Evolutionary conservation across 2,113 vertebrate genomes (phyloP).

Genomic region (Istiophorus platypterus): DNA sequence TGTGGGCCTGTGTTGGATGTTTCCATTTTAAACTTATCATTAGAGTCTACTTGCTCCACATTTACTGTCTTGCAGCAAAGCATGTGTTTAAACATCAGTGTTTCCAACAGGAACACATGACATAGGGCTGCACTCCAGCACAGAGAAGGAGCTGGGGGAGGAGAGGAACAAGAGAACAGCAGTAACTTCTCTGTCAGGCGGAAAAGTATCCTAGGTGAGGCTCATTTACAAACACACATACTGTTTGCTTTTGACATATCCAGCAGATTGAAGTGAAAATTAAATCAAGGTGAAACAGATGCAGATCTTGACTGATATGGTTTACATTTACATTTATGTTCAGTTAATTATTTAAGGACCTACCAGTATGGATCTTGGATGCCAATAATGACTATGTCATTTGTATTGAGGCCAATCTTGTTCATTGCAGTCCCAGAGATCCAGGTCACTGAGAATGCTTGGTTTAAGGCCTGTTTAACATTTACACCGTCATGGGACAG

Average conservation of each 20-base stretch:
- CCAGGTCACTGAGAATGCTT: too few species aligned
- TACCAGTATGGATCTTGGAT: too few species aligned
- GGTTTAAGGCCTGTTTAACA: too few species aligned
- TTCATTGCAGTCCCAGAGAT: too few species aligned
- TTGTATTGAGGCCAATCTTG: too few species aligned
- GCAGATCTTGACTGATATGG: neutral
- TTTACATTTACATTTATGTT: neutral
- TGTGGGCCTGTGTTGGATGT: constrained; percentile 70
- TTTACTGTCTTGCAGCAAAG: constrained; percentile 74
- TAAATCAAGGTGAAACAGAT: neutral
- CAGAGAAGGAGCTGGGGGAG: neutral
- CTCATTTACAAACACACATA: neutral
- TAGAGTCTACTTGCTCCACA: constrained; percentile 65
- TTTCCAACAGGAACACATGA: constrained; percentile 74
- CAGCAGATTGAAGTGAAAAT: constrained; percentile 5
- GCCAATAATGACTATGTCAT: too few species aligned
- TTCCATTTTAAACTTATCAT: constrained; percentile 84
- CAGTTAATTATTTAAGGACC: too few species aligned
- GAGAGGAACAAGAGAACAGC: neutral
- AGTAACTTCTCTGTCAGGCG: neutral
- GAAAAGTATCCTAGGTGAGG: constrained; percentile 11
- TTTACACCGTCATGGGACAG: too few species aligned
- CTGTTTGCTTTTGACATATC: neutral
- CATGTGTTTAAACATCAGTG: constrained; percentile 70
- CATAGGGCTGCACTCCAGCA: constrained; percentile 48